Percentiles rank a stretch among this genome's conserved stretches.
phyloP scores from a whole-genome alignment of 2,797 vertebrate genomes.

The Phalanger gymnotis region DNA sequence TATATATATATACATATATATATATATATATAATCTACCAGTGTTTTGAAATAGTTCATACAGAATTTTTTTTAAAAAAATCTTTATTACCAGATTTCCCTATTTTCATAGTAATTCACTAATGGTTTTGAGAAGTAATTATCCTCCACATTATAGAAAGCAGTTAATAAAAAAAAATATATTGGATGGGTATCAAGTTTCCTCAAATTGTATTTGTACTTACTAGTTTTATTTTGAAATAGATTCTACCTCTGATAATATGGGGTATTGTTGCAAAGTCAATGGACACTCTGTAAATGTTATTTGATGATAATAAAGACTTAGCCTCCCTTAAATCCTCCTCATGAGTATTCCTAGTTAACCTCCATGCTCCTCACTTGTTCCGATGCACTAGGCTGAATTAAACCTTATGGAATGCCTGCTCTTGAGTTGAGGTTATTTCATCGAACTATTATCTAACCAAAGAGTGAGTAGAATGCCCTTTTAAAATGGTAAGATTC shows the following conservation, averaged over 20 bases:
- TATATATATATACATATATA: too few relatives aligned
- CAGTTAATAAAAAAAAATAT: background rate
- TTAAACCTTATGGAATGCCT: slow-evolving; percentile 34
- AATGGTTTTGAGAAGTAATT: background rate
- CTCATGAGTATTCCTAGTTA: background rate
- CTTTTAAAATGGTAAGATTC: slow-evolving; percentile 70
- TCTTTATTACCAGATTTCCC: slow-evolving; percentile 7
- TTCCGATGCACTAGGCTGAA: background rate
- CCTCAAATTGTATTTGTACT: slow-evolving; percentile 1
- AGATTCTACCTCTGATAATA: slow-evolving; percentile 24
- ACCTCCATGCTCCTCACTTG: background rate
- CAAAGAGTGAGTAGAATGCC: slow-evolving; percentile 53
- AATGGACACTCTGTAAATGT: slow-evolving; percentile 22
- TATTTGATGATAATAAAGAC: slow-evolving; percentile 43
- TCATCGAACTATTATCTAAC: slow-evolving; percentile 67
- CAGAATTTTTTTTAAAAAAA: background rate
- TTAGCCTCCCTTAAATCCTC: background rate
- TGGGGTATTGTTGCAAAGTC: slow-evolving; percentile 10
- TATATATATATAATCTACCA: fast-evolving
- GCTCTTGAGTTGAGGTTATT: slow-evolving; percentile 52
- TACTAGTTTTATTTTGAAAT: slow-evolving; percentile 53
- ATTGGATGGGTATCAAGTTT: slow-evolving; percentile 30
- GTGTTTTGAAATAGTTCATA: background rate
- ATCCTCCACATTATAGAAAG: slow-evolving; percentile 11
- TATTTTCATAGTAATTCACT: too few relatives aligned